These are phyloP conservation scores for Hololepta plana DNA, from an alignment of 2,888 invertebrate genomes.

Conservation along the genomic window DNA sequence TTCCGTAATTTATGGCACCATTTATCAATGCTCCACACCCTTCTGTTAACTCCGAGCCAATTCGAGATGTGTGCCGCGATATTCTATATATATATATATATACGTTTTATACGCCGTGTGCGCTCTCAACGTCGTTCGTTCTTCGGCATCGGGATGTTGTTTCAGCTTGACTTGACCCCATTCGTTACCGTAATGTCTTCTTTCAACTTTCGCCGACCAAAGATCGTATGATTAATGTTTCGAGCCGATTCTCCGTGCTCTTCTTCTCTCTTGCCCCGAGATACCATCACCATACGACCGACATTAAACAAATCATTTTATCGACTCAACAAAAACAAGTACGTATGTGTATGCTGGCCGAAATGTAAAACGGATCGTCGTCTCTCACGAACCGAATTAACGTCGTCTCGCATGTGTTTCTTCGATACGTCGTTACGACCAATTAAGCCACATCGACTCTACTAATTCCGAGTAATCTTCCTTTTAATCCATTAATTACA, in stretches of 20 bases:
- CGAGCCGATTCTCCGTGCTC: constrained; percentile 7
- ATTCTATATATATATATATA: constrained; percentile 10
- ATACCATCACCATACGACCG: constrained; percentile 15
- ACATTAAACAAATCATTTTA: constrained; percentile 19
- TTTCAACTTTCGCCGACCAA: constrained; percentile 27
- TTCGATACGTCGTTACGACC: too few relatives aligned
- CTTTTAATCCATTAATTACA: too few relatives aligned
- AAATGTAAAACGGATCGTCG: too few relatives aligned
- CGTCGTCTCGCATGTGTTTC: too few relatives aligned
- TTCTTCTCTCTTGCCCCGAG: constrained; percentile 11
- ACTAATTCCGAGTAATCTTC: too few relatives aligned
- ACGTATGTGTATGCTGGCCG: too few relatives aligned
- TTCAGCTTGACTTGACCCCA: constrained; percentile 29
- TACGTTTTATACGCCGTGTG: constrained; percentile 4
- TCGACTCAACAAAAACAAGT: too few relatives aligned
- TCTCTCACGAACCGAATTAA: too few relatives aligned
- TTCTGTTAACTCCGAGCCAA: constrained; percentile 34
- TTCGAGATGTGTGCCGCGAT: constrained; percentile 36
- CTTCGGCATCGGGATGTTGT: constrained; percentile 27
- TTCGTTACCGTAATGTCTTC: constrained; percentile 30
- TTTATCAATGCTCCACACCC: constrained; percentile 32
- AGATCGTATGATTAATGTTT: constrained; percentile 15
- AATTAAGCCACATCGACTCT: too few relatives aligned
- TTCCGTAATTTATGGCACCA: constrained; percentile 28
- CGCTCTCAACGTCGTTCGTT: constrained; percentile 16